Conservation (phyloP, 2,113 vertebrate genomes). For the Heloderma charlesbogerti region DNA sequence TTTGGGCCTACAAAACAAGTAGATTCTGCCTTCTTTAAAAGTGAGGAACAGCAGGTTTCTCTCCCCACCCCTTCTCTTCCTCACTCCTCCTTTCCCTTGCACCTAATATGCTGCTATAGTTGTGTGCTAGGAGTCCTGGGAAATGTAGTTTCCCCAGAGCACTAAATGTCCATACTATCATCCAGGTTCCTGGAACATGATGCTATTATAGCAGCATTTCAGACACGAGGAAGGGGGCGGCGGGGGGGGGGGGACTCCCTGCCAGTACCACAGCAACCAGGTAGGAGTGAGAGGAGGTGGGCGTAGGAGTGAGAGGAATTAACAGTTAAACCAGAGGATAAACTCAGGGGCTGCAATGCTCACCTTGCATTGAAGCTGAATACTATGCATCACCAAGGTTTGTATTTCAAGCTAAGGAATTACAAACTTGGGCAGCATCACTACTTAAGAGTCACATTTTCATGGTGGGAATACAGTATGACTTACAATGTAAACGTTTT, state of each 20-base stretch:
- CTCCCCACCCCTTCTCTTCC: background rate
- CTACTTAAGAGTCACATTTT: background rate
- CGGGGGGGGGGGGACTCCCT: background rate
- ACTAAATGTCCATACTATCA: background rate
- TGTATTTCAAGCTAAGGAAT: background rate
- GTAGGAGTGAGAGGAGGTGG: background rate
- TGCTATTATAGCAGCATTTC: background rate
- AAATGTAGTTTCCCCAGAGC: background rate
- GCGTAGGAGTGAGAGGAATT: background rate
- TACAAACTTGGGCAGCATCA: background rate
- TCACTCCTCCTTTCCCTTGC: background rate
- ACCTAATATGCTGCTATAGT: too few species aligned
- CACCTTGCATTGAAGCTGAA: background rate
- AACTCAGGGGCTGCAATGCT: background rate
- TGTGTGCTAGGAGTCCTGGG: background rate
- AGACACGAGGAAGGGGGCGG: background rate
- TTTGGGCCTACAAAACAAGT: background rate
- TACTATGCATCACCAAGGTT: background rate
- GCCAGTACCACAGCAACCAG: background rate
- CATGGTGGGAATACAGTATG: background rate
- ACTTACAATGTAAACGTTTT: background rate
- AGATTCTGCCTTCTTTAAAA: too few species aligned
- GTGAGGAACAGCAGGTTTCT: too few species aligned
- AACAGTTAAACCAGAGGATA: background rate
- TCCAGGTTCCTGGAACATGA: background rate